Evolutionary conservation across 2,888 invertebrate species (phyloP).

Genomic region (Apamea epomidion): DNA sequence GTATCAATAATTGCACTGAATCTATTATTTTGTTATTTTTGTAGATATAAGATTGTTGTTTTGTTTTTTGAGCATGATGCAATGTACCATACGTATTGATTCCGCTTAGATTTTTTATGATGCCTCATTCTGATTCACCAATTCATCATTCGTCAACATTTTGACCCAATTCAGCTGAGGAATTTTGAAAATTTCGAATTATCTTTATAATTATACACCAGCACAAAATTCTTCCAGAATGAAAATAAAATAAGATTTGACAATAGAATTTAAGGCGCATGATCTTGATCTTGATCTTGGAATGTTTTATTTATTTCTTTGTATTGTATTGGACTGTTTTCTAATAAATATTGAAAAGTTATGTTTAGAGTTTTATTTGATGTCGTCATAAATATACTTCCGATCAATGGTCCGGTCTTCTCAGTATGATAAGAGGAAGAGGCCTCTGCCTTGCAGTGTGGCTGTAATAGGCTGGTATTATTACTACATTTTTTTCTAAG

Average conservation of each 20-base stretch:
- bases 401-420: not conserved
- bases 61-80: constrained; percentile 33
- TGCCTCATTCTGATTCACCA: constrained; percentile 24
- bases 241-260: constrained; percentile 6
- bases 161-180: not conserved
- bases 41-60: constrained; percentile 29
- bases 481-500: not conserved
- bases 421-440: not conserved
- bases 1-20: constrained; percentile 15
- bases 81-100: constrained; percentile 22
- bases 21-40: constrained; percentile 19
- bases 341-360: constrained; percentile 52
- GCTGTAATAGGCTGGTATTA: not conserved
- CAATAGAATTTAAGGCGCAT: constrained; percentile 34
- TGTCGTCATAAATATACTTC: not conserved
- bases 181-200: not conserved
- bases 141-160: constrained; percentile 16
- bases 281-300: constrained; percentile 47
- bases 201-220: constrained; percentile 1
- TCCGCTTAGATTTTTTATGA: not conserved
- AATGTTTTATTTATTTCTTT: constrained; percentile 65
- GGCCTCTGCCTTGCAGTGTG: not conserved
- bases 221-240: constrained; percentile 36
- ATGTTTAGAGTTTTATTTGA: constrained; percentile 41
- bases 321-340: constrained; percentile 69